Base-by-base conservation (phyloP, 2,113 vertebrate genomes). In the Equus quagga region DNA sequence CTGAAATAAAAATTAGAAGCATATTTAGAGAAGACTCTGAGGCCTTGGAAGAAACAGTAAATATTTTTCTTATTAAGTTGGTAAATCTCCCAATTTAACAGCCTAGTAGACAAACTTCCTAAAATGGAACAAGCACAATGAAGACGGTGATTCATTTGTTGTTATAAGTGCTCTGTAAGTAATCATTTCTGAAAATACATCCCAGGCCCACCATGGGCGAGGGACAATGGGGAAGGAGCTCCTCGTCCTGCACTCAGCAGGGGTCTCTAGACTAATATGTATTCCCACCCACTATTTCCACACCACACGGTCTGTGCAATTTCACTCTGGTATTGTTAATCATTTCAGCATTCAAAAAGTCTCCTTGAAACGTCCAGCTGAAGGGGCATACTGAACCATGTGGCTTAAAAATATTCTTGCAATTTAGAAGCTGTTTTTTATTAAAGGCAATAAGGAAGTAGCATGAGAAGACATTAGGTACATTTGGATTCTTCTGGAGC, bases 141-240 rank as follows among this genome's bases (percentile, higher is more conserved):
- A 96, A 54, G 54, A 92, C 31, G 60, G 2, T 95, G 72, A 96
- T 72, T 97, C 83, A 95, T 85, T 83, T 91, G 65, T 73, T 97
- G 93, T 91, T 83, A 65, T 80, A 97, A 94, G 81, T 75, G 67
- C 44, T 92, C 90, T 94, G 83, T 49, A 97, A 97, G 87, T 82
- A 97, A 96, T 98, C 95, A 95, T 69, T 96, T 96, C 92, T 94
- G 75, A 90, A 98, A 93, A 86, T 64, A 56, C 26, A 86, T 60
- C 23, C 7, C 33, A 80, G 84, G 75, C 46, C 96, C 89, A 97
- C 93, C 87, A 91, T 54, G 17, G 33, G 21, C 14, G 73, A 89
- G 41, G 21, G 41, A 72, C 65, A 92, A 80, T 23, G 18, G 31
- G 10, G 64, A 93, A 78, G n/a, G 8, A 51, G 13, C 70, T 65